Evolutionary conservation across 2,888 invertebrate species (phyloP).

Genomic region (Acanthacorydalis orientalis): DNA sequence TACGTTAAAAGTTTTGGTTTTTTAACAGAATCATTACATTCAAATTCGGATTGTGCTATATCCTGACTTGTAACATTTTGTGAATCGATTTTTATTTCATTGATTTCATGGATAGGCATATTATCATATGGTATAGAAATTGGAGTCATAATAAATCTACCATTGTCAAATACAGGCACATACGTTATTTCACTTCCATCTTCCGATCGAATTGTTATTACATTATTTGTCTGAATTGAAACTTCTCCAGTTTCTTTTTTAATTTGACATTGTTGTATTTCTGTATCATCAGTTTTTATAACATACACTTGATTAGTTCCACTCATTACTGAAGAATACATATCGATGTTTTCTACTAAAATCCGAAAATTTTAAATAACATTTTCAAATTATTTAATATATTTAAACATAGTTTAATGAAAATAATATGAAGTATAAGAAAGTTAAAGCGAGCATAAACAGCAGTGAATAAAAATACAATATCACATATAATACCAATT

Average conservation of each 20-base stretch:
- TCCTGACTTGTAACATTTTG: background rate
- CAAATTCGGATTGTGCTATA: background rate
- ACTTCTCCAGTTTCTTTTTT: background rate
- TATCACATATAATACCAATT: too few species aligned
- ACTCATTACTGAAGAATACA: too few species aligned
- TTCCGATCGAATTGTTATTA: background rate
- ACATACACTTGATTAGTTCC: too few species aligned
- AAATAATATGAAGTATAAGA: too few species aligned
- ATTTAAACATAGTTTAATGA: too few species aligned
- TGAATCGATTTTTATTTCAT: background rate
- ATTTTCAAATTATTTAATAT: too few species aligned
- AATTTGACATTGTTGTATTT: too few species aligned
- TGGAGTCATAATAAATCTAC: constrained; percentile 2
- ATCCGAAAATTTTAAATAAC: too few species aligned
- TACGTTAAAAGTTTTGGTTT: constrained; percentile 1
- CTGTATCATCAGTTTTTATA: too few species aligned
- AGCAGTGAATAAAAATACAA: too few species aligned
- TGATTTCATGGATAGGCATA: background rate
- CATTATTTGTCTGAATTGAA: background rate
- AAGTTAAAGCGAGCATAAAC: too few species aligned
- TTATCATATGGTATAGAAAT: background rate
- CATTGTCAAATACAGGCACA: constrained; percentile 2
- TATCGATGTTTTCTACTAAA: too few species aligned
- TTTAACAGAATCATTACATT: background rate
- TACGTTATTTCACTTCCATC: constrained; percentile 1